These are phyloP conservation scores for Syngnathus acus DNA, from an alignment of 2,797 vertebrate genomes.

Conservation along the genomic window DNA sequence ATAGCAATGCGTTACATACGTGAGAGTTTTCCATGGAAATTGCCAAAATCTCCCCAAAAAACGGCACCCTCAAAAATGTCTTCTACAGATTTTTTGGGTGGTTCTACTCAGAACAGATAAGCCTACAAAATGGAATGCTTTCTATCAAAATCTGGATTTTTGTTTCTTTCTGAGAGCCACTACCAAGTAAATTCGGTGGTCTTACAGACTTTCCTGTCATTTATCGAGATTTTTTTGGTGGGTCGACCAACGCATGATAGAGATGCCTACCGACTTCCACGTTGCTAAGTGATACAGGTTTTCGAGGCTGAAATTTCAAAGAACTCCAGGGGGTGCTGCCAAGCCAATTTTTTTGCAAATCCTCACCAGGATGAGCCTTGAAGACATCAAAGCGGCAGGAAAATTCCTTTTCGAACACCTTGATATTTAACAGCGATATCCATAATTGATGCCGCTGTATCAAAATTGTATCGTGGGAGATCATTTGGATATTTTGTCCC, in stretches of 20 bases:
- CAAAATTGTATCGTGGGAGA: not conserved
- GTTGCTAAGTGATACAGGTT: not conserved
- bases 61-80: not conserved
- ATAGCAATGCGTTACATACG: not conserved
- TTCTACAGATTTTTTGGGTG: not conserved
- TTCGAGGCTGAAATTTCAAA: not conserved
- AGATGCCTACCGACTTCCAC: not conserved
- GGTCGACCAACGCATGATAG: not conserved
- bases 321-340: not conserved
- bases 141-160: too few relatives aligned
- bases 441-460: not conserved
- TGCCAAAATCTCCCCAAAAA: not conserved
- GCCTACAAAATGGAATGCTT: too few relatives aligned
- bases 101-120: too few relatives aligned
- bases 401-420: not conserved
- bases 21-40: not conserved
- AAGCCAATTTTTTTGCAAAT: not conserved
- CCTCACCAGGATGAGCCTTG: not conserved
- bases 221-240: not conserved
- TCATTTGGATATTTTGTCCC: not conserved
- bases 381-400: not conserved
- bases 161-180: not conserved
- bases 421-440: slow-evolving; percentile 2
- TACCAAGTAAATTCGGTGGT: not conserved
- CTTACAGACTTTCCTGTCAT: not conserved